A percentile compares a stretch with the other conserved stretches of the same genome.
Conservation (phyloP, 2,888 invertebrate species). For the Cheiracanthium punctorium region DNA sequence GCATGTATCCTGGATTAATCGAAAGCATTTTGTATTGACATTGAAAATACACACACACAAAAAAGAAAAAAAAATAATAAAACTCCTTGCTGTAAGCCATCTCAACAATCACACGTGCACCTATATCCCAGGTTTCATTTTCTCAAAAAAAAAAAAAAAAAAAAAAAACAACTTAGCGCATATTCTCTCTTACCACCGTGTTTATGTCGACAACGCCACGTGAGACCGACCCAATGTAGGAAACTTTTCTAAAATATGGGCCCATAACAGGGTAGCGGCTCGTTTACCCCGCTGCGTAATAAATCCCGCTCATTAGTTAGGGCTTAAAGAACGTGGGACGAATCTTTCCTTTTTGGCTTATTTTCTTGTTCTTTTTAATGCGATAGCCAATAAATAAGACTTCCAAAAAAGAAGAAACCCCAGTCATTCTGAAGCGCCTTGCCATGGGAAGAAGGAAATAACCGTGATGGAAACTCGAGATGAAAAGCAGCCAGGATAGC, state of each 20-base stretch:
- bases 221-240: background rate
- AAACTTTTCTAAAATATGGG: slow-evolving; percentile 20
- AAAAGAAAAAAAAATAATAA: too few relatives aligned
- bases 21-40: too few relatives aligned
- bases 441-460: background rate
- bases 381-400: slow-evolving; percentile 38
- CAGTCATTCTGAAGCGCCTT: background rate
- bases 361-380: slow-evolving; percentile 24
- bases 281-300: slow-evolving; percentile 40
- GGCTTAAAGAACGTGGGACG: slow-evolving; percentile 29
- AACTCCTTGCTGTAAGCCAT: too few relatives aligned
- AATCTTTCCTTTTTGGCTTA: background rate
- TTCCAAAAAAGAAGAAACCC: background rate
- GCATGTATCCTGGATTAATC: too few relatives aligned
- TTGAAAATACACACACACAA: too few relatives aligned
- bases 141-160: too few relatives aligned
- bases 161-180: too few relatives aligned
- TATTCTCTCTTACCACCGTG: background rate
- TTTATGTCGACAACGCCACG: slow-evolving; percentile 26
- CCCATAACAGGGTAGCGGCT: slow-evolving; percentile 24
- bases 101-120: too few relatives aligned
- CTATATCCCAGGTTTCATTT: too few relatives aligned
- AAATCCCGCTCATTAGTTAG: slow-evolving; percentile 60
- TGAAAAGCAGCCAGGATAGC: too few relatives aligned
- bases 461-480: background rate